Evolutionary conservation across 35 echinoderm and acorn worm genomes (phyloP).

Genomic region (Acanthaster planci): DNA sequence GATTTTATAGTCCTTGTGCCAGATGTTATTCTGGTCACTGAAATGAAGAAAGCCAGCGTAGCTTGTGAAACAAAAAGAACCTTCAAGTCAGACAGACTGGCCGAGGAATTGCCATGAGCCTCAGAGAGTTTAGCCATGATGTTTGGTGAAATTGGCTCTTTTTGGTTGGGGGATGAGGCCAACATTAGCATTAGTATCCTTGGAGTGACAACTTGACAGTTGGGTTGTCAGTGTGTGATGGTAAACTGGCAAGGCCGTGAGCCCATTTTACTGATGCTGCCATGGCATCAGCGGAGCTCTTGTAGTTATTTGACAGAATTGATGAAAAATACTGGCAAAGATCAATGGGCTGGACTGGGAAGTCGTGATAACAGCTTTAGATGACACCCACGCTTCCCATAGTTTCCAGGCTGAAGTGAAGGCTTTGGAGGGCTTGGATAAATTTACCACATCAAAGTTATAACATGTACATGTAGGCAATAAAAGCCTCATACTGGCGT

Average conservation of each 20-base stretch:
- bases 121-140: neutral
- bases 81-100: neutral
- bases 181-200: neutral
- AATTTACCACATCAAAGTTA: too few species aligned
- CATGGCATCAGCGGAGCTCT: neutral
- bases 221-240: constrained; percentile 28
- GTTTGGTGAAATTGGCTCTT: constrained; percentile 12
- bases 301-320: neutral
- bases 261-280: constrained; percentile 28
- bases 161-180: neutral
- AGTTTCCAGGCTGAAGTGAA: neutral
- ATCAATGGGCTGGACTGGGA: neutral
- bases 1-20: neutral
- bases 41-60: constrained; percentile 27
- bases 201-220: constrained; percentile 14
- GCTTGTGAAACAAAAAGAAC: neutral
- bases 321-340: neutral
- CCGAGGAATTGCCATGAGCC: neutral
- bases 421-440: neutral
- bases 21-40: neutral
- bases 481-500: too few species aligned
- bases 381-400: constrained; percentile 21
- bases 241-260: constrained; percentile 29
- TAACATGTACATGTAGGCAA: too few species aligned
- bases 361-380: neutral